A percentile compares a stretch with the other conserved stretches of the same genome.
Evolutionary conservation across 1,140 invertebrate species (phyloP).

Genomic region (Hetaerina americana): DNA sequence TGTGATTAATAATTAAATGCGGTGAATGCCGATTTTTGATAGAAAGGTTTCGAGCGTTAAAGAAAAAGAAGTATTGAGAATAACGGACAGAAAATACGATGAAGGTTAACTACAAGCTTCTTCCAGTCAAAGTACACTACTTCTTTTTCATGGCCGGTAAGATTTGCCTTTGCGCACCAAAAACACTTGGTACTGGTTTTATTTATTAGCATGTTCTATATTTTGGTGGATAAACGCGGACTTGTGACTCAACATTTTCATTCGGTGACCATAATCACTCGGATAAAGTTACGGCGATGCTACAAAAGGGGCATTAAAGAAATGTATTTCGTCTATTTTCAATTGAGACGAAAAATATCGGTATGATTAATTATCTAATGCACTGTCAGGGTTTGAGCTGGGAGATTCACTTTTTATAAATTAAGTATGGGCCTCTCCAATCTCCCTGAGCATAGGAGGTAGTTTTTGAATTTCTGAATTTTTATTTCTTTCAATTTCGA

Average conservation of each 20-base stretch:
- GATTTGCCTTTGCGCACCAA: conserved; percentile 18
- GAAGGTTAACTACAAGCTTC: conserved; percentile 45
- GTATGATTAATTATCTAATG: neutral
- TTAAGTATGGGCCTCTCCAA: neutral
- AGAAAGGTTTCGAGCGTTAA: too few relatives aligned
- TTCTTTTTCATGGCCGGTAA: conserved; percentile 72
- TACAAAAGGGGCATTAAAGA: neutral
- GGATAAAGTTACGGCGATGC: neutral
- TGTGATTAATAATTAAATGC: too few relatives aligned
- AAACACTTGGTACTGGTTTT: conserved; percentile 1
- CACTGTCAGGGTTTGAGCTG: neutral
- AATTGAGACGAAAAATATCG: neutral
- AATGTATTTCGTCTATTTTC: neutral
- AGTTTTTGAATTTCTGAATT: neutral
- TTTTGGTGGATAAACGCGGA: conserved; percentile 3
- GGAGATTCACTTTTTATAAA: neutral
- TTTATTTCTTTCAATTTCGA: neutral
- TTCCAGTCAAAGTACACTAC: conserved; percentile 67
- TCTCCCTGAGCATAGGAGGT: neutral
- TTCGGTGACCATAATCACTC: conserved; percentile 3
- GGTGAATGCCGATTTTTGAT: too few relatives aligned
- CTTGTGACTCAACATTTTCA: conserved; percentile 8
- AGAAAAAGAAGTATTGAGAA: too few relatives aligned
- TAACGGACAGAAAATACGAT: too few relatives aligned
- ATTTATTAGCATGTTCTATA: conserved; percentile 1